These are phyloP conservation scores for Celastrina argiolus DNA, from an alignment of 2,888 invertebrate genomes.

Conservation along the genomic window DNA sequence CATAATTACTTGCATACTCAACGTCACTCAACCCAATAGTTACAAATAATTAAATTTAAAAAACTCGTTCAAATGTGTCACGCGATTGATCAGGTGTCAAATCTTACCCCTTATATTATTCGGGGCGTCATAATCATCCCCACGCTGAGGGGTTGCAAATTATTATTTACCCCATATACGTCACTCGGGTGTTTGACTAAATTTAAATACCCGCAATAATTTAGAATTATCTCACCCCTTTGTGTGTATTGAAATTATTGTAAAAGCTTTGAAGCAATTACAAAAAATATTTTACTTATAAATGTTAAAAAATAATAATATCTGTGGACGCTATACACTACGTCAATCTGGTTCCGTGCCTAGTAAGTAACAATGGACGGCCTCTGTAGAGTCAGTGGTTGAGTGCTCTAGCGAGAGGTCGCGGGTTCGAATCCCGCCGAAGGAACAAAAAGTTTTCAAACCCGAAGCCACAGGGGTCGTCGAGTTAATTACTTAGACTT, in stretches of 20 bases:
- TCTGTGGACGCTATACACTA: too few species aligned
- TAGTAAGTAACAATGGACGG: too few species aligned
- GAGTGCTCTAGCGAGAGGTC: too few species aligned
- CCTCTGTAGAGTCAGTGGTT: too few species aligned
- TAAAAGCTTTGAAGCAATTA: background rate
- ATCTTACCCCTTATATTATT: slow-evolving; percentile 37
- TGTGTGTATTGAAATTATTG: slow-evolving; percentile 9
- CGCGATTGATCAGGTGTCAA: slow-evolving; percentile 65
- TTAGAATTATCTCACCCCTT: slow-evolving; percentile 61
- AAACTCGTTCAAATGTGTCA: slow-evolving; percentile 32
- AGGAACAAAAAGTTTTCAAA: too few species aligned
- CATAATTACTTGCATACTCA: too few species aligned
- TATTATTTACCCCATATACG: slow-evolving; percentile 70
- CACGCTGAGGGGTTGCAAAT: slow-evolving; percentile 67
- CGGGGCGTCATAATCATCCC: slow-evolving; percentile 53
- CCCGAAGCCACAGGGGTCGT: too few species aligned
- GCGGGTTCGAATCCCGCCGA: too few species aligned
- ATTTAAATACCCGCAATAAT: slow-evolving; percentile 67
- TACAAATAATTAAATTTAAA: slow-evolving; percentile 9
- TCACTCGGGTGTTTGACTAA: slow-evolving; percentile 61
- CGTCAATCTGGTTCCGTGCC: too few species aligned
- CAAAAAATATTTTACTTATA: background rate
- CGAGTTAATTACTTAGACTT: too few species aligned
- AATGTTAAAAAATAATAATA: too few species aligned
- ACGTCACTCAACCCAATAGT: background rate